phyloP scores from a whole-genome alignment of 2,888 invertebrate genomes.

The Chrysomela aeneicollis region DNA sequence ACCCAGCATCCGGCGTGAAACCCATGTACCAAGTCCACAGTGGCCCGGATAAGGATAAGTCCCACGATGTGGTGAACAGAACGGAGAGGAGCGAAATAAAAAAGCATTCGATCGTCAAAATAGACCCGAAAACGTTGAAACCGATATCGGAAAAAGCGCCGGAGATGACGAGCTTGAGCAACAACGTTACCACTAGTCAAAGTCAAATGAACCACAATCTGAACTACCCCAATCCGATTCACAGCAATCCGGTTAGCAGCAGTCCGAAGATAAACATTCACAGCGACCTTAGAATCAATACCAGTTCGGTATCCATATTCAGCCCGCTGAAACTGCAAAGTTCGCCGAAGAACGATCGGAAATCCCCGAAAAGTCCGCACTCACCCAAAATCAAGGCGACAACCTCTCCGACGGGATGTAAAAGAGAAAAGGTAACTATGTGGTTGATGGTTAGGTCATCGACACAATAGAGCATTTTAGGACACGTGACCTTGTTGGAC shows the following conservation, averaged over 20 bases:
- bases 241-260: constrained; percentile 16
- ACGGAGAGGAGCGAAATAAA: constrained; percentile 56
- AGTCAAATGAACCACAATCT: constrained; percentile 24
- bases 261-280: constrained; percentile 22
- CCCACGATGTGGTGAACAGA: constrained; percentile 30
- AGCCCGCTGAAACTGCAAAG: constrained; percentile 59
- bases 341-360: constrained; percentile 54
- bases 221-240: constrained; percentile 24
- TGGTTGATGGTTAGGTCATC: neutral
- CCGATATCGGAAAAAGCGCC: constrained; percentile 62
- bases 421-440: constrained; percentile 39
- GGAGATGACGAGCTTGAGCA: constrained; percentile 55
- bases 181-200: constrained; percentile 31
- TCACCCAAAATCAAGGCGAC: constrained; percentile 51
- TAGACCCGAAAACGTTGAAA: constrained; percentile 68
- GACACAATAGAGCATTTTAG: too few species aligned
- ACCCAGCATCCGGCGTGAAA: constrained; percentile 69
- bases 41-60: constrained; percentile 58
- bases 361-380: constrained; percentile 57
- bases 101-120: constrained; percentile 62
- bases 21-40: constrained; percentile 65
- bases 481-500: too few species aligned
- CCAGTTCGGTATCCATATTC: constrained; percentile 61
- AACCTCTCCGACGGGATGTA: constrained; percentile 34
- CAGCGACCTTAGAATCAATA: constrained; percentile 59